Evolutionary conservation across 2,888 invertebrate species (phyloP), one percentile per base, ranked within the genome.

Genomic region (Heliconius aoede): DNA sequence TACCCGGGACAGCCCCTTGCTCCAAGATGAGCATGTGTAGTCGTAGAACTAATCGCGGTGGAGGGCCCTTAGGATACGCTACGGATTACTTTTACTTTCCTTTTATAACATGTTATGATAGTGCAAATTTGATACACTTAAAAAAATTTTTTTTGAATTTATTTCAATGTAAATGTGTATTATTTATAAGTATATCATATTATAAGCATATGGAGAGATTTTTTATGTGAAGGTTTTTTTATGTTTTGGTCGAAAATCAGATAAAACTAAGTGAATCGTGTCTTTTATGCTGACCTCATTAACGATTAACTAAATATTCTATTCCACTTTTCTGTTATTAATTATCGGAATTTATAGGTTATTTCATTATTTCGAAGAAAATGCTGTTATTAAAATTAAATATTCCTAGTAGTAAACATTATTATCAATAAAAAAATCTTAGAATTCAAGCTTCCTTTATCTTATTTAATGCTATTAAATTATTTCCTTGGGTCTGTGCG

Each of bases 21-120:
- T 76, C 85, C 84, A 83, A 82, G 79, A 80, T 78, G 81, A 86
- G 82, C 90, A 90, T 90, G 90, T 91, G 92, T 85, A 84, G 84
- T 91, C 90, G 91, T 89, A 84, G 83, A 91, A 93, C 93, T 91
- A 93, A 93, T 93, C 90, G 89, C 83, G 86, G 86, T 89, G 55
- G 73, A 76, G 79, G 81, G 78, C 65, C 74, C 79, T 78, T 61
- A 65, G 62, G 62, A 75, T 82, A 76, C 79, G 74, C 68, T 77
- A 76, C 75, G 61, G 72, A 76, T 76, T 79, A 80, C 73, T 86
- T 83, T 85, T 71, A 74, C 68, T 51, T 78, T 75, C 26, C 72
- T 73, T 76, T 76, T 72, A 72, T 72, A 60, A 36, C 36, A 68
- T 76, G 30, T 76, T 76, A 68, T 74, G 60, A 36, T 65, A 40